Percentiles rank a stretch among this genome's conserved stretches.
phyloP scores from a whole-genome alignment of 2,797 vertebrate genomes.

The Peromyscus eremicus region DNA sequence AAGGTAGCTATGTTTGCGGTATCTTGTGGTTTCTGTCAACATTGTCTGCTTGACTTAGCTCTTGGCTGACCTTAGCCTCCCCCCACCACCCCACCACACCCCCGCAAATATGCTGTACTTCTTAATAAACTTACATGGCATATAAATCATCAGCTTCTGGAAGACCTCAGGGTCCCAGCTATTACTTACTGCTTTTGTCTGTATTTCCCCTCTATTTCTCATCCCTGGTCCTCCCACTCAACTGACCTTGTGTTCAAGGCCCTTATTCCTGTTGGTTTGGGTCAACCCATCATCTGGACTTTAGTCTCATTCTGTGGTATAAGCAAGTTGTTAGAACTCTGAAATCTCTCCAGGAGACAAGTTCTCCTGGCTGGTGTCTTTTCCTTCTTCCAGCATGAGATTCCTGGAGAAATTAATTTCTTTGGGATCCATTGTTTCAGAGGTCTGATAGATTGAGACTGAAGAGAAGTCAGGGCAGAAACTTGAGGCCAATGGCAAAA shows the following conservation, averaged over 20 bases:
- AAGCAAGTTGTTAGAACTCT: background rate
- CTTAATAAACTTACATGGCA: background rate
- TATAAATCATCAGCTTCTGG: background rate
- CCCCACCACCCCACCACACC: fast-evolving
- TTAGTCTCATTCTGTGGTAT: background rate
- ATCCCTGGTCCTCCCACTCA: background rate
- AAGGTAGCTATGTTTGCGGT: background rate
- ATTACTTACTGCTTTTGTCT: background rate
- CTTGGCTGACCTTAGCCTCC: background rate
- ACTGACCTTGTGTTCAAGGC: background rate
- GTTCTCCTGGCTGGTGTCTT: no score
- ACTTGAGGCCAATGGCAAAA: background rate
- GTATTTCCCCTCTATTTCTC: background rate
- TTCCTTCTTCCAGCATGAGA: background rate
- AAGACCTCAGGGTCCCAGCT: background rate
- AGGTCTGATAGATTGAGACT: background rate
- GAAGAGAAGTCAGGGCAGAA: background rate
- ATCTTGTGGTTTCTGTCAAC: background rate
- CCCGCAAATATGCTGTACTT: background rate
- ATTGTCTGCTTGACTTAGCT: background rate
- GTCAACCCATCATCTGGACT: background rate
- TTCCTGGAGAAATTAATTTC: background rate
- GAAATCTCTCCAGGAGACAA: background rate
- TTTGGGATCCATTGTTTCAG: background rate
- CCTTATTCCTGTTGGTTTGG: background rate